A percentile compares a stretch with the other conserved stretches of the same genome.
Conservation (phyloP, 2,888 invertebrate genomes). For the Limenitis arthemis region DNA sequence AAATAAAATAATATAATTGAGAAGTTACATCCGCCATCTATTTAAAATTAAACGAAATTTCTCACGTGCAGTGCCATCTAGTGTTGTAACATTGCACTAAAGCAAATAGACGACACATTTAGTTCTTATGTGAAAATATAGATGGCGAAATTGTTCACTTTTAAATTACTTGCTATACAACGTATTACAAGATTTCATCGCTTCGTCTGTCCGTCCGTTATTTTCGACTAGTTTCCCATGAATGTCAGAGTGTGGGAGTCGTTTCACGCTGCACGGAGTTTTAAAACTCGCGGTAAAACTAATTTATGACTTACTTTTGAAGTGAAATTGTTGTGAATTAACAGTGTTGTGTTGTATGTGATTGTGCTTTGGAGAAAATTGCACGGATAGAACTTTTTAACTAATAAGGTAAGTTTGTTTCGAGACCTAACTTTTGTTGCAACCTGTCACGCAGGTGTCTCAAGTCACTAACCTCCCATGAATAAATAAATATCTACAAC, state of each 20-base stretch:
- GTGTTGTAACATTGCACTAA: too few species aligned
- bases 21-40: too few species aligned
- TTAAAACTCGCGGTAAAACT: slow-evolving; percentile 56
- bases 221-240: slow-evolving; percentile 45
- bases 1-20: background rate
- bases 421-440: slow-evolving; percentile 48
- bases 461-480: slow-evolving; percentile 57
- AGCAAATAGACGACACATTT: too few species aligned
- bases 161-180: slow-evolving; percentile 10
- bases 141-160: background rate
- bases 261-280: slow-evolving; percentile 33
- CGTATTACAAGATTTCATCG: slow-evolving; percentile 3
- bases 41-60: too few species aligned
- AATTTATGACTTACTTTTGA: slow-evolving; percentile 42
- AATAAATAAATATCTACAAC: slow-evolving; percentile 37
- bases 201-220: slow-evolving; percentile 16
- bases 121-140: background rate
- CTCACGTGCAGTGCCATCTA: too few species aligned
- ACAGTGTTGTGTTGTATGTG: slow-evolving; percentile 39
- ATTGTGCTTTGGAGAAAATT: slow-evolving; percentile 32
- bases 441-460: slow-evolving; percentile 71
- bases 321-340: slow-evolving; percentile 39
- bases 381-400: slow-evolving; percentile 35
- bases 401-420: slow-evolving; percentile 47
- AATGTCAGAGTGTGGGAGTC: slow-evolving; percentile 35